phyloP scores from a whole-genome alignment of 2,888 invertebrate species.

The Spialia ferax region DNA sequence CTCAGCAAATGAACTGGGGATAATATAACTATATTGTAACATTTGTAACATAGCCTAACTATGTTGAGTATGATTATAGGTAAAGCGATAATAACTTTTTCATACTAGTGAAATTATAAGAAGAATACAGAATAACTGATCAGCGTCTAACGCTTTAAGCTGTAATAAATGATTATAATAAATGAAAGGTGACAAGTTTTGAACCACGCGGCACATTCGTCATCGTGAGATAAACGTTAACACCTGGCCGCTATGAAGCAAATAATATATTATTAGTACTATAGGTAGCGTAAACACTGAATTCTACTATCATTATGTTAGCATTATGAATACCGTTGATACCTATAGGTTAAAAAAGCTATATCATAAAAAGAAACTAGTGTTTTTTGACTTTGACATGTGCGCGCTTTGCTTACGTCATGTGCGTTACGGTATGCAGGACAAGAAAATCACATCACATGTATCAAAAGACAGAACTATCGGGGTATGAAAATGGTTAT shows the following conservation, averaged over 20 bases:
- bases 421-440: conserved; percentile 9
- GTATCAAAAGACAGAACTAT: conserved; percentile 44
- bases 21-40: too few relatives aligned
- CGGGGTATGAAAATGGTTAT: conserved; percentile 77
- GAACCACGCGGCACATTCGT: conserved; percentile 41
- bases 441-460: conserved; percentile 42
- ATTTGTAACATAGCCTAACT: too few relatives aligned
- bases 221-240: conserved; percentile 53
- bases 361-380: neutral
- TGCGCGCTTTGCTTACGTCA: neutral
- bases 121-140: neutral
- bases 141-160: neutral
- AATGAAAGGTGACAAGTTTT: conserved; percentile 31
- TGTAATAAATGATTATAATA: conserved; percentile 16
- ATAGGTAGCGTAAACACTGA: too few relatives aligned
- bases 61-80: too few relatives aligned
- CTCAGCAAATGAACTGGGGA: too few relatives aligned
- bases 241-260: conserved; percentile 72
- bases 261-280: conserved; percentile 57
- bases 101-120: neutral
- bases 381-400: neutral
- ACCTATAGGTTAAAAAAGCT: too few relatives aligned
- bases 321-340: too few relatives aligned
- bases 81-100: too few relatives aligned
- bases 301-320: too few relatives aligned